These are phyloP conservation scores for Drosophila bocki DNA, from an alignment of 1,140 invertebrate species.

Conservation along the genomic window DNA sequence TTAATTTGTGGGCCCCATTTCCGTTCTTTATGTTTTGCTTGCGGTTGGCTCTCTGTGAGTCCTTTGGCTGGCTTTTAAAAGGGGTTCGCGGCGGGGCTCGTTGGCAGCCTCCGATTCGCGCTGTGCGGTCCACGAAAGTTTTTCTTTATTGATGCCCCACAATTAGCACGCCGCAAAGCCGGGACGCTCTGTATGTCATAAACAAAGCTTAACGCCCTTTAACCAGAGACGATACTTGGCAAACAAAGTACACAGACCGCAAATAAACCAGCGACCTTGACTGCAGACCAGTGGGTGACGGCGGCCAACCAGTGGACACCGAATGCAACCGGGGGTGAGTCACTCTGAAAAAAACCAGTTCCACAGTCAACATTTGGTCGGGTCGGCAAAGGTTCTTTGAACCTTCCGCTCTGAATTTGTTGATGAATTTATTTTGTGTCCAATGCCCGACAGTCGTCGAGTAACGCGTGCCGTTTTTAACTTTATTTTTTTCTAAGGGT, in stretches of 20 bases:
- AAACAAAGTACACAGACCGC: constrained; percentile 64
- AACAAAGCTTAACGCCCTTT: constrained; percentile 68
- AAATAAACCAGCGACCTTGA: constrained; percentile 71
- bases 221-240: constrained; percentile 36
- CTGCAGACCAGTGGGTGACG: constrained; percentile 29
- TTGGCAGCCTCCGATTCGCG: constrained; percentile 27
- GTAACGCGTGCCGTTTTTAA: constrained; percentile 67
- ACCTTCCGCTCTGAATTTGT: constrained; percentile 46
- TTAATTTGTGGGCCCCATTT: constrained; percentile 77
- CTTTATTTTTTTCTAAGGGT: constrained; percentile 32
- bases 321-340: constrained; percentile 50
- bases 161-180: constrained; percentile 66
- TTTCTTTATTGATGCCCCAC: constrained; percentile 69
- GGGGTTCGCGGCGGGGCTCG: not conserved
- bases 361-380: constrained; percentile 45
- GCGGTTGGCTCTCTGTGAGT: constrained; percentile 16
- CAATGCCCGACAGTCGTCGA: constrained; percentile 45
- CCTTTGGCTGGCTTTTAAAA: constrained; percentile 30
- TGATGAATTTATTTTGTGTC: constrained; percentile 75
- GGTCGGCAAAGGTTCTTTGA: constrained; percentile 67
- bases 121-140: constrained; percentile 51
- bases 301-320: constrained; percentile 19
- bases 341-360: constrained; percentile 31
- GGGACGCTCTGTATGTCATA: constrained; percentile 37
- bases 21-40: constrained; percentile 66